phyloP scores from a whole-genome alignment of 2,888 invertebrate genomes.

The Temnothorax ravouxi region DNA sequence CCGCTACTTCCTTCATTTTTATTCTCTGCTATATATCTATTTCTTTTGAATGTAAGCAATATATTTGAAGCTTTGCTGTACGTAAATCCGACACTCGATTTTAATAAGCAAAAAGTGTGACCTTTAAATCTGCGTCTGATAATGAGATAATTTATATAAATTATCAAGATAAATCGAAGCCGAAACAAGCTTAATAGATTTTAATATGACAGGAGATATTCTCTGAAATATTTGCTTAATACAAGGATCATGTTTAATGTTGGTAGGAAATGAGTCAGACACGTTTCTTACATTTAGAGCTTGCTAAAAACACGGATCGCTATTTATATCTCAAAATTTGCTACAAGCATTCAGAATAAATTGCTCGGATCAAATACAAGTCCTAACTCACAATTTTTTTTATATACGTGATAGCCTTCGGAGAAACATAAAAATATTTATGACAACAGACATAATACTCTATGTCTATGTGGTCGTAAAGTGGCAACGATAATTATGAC shows the following conservation, averaged over 20 bases:
- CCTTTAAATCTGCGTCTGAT: not conserved
- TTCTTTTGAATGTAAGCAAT: not conserved
- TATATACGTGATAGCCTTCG: not conserved
- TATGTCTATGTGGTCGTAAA: not conserved
- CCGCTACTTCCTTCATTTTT: not conserved
- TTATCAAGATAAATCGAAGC: not conserved
- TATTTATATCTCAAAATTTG: not conserved
- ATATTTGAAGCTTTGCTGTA: not conserved
- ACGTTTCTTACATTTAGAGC: not conserved
- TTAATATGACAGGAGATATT: not conserved
- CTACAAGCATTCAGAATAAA: not conserved
- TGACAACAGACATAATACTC: not conserved
- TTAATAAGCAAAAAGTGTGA: not conserved
- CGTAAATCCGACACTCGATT: not conserved
- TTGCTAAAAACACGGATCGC: not conserved
- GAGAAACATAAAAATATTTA: conserved; percentile 29
- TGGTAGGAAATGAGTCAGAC: not conserved
- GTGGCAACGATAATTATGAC: not conserved
- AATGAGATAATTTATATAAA: conserved; percentile 10
- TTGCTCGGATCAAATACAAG: not conserved
- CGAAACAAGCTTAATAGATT: not conserved
- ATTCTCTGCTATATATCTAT: not conserved
- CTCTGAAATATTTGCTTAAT: not conserved
- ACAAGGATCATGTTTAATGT: not conserved
- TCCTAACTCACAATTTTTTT: not conserved